These are phyloP conservation scores for Drosophila littoralis DNA, from an alignment of 1,140 invertebrate genomes.

Conservation along the genomic window DNA sequence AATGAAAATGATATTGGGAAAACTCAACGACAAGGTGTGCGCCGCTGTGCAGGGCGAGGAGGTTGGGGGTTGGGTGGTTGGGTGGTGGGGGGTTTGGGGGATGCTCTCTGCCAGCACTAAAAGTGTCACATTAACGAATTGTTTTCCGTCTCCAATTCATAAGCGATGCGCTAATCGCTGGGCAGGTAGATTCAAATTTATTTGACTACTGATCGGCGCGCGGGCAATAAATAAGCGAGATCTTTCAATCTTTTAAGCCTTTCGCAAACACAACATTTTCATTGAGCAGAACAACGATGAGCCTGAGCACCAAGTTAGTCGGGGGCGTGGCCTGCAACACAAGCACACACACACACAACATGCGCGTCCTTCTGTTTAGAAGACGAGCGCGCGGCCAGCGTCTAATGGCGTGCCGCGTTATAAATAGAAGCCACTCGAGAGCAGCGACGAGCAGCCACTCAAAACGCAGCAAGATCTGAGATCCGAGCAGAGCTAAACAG, in stretches of 20 bases:
- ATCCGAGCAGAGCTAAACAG: slow-evolving; percentile 10
- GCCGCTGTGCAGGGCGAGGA: not conserved
- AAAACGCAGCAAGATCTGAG: slow-evolving; percentile 65
- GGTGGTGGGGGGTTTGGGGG: not conserved
- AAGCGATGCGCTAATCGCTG: slow-evolving; percentile 50
- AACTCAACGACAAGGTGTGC: slow-evolving; percentile 9
- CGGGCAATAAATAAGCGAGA: slow-evolving; percentile 33
- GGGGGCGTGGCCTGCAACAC: slow-evolving; percentile 58
- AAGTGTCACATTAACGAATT: slow-evolving; percentile 83
- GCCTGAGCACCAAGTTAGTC: not conserved
- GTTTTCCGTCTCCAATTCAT: slow-evolving; percentile 68
- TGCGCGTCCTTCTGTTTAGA: slow-evolving; percentile 68
- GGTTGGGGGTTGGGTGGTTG: not conserved
- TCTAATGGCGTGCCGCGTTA: slow-evolving; percentile 76
- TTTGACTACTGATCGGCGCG: slow-evolving; percentile 45
- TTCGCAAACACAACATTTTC: slow-evolving; percentile 56
- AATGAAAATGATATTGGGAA: slow-evolving; percentile 3
- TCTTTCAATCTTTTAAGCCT: slow-evolving; percentile 59
- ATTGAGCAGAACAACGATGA: slow-evolving; percentile 55
- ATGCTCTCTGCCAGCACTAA: slow-evolving; percentile 58
- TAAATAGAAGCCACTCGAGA: slow-evolving; percentile 81
- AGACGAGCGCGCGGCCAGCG: slow-evolving; percentile 41
- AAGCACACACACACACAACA: not conserved
- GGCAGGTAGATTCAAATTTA: slow-evolving; percentile 69
- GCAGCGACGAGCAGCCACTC: slow-evolving; percentile 64